These are phyloP conservation scores for Halictus quadricinctus DNA, from an alignment of 2,888 invertebrate species.

Conservation along the genomic window DNA sequence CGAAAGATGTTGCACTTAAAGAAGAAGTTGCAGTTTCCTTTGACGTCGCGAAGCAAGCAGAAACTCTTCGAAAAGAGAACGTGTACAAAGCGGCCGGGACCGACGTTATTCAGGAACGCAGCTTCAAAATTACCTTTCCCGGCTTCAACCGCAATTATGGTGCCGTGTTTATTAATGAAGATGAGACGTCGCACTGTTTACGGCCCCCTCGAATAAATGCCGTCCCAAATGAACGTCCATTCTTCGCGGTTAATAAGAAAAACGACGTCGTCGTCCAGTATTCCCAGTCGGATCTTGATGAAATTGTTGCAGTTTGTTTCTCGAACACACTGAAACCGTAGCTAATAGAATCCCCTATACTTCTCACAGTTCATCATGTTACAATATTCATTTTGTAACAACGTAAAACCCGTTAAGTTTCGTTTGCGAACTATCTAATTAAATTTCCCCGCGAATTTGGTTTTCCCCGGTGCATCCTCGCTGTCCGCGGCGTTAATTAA, in stretches of 20 bases:
- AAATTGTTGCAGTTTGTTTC: neutral
- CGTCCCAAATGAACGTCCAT: neutral
- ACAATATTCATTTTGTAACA: neutral
- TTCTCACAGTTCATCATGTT: neutral
- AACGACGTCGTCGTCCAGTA: neutral
- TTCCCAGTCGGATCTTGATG: too few species aligned
- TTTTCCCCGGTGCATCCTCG: neutral
- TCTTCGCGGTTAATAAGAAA: neutral
- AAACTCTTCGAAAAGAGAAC: neutral
- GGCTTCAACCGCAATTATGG: conserved; percentile 9
- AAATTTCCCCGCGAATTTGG: neutral
- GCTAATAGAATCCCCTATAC: too few species aligned
- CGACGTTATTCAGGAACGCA: conserved; percentile 4
- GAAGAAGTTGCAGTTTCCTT: neutral
- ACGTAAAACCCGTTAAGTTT: too few species aligned
- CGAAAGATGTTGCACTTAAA: neutral
- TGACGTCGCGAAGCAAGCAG: neutral
- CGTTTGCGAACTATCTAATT: too few species aligned
- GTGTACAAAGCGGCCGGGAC: neutral
- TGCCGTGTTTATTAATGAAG: conserved; percentile 27
- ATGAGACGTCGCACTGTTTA: neutral
- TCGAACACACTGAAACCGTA: too few species aligned
- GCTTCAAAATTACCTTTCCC: neutral
- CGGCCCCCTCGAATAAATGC: neutral
- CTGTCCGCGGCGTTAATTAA: conserved; percentile 12